Base-by-base conservation (phyloP, 1,140 invertebrate genomes). In the Latrodectus geometricus region DNA sequence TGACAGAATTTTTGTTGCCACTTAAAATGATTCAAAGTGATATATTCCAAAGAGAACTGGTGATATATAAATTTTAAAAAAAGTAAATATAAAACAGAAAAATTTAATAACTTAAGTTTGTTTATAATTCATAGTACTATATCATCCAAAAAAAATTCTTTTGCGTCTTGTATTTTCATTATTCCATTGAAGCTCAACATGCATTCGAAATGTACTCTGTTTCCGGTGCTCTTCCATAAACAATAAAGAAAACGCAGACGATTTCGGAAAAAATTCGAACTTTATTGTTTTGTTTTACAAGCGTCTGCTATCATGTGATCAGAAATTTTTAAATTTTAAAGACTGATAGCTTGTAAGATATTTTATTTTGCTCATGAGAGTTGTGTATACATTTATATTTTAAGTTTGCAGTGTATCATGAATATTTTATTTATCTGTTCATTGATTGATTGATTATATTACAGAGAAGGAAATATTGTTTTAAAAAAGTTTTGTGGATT, bases 161-260 rank as follows among this genome's bases (percentile, higher is more conserved):
- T 84, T 68, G 75, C n/a, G 56, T 84, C 72, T 70, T 69, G 20
- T 20, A 69, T 20, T 78, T 65, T 86, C 75, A 72, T 69, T 86
- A 78, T 86, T 86, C 83, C 83, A 86, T 86, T 86, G 8, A 75
- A 86, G 83, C 83, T 86, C 83, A 86, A 86, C 83, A 86, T 86
- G 83, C 83, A 86, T 86, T 86, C 83, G 83, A 86, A 84, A 23
- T 61, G 50, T 80, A 79, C 77, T 48, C 9, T 65, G 35, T 72
- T 50, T 8, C 72, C 74, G 83, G 83, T 86, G 83, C 83, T 86
- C 83, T 86, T 86, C 83, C 83, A 86, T 78, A 86, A 48, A 86
- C 83, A 81, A 15, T 17, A 61, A 14, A 61, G 54, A 61, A 74
- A 48, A 70, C 52, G 15, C 65, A 23, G 78, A 35, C 83, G 83